Conservation (phyloP, 2,797 vertebrate genomes). For the Oophaga sylvatica region DNA sequence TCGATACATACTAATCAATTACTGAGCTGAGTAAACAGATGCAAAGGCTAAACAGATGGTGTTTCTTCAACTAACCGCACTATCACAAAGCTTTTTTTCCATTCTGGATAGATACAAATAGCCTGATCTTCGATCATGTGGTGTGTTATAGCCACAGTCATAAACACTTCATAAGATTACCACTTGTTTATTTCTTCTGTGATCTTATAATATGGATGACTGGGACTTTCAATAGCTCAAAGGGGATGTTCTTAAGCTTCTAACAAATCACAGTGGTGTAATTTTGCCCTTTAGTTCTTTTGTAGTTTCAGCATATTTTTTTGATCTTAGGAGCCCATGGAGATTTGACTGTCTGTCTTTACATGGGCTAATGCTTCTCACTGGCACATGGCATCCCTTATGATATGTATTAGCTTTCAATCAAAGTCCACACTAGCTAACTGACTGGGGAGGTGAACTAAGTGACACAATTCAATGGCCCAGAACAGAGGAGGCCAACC, state of each 20-base stretch:
- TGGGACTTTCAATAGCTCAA: constrained; percentile 2
- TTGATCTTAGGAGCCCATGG: constrained; percentile 16
- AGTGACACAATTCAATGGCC: constrained; percentile 53
- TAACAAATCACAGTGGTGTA: constrained; percentile 11
- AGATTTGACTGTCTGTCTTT: constrained; percentile 53
- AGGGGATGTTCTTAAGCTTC: constrained; percentile 3
- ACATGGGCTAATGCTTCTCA: constrained; percentile 51
- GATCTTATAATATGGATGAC: constrained; percentile 13
- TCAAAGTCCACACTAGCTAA: constrained; percentile 45
- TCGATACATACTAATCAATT: constrained; percentile 55
- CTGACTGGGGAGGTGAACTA: constrained; percentile 56
- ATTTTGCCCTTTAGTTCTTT: constrained; percentile 29
- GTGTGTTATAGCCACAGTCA: constrained; percentile 33
- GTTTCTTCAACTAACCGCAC: constrained; percentile 43
- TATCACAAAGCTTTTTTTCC: constrained; percentile 42
- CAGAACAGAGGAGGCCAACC: constrained; percentile 43
- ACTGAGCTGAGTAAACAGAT: constrained; percentile 56
- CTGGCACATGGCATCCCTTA: constrained; percentile 41
- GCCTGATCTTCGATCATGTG: constrained; percentile 49
- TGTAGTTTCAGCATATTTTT: constrained; percentile 16
- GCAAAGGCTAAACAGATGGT: constrained; percentile 60
- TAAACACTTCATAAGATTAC: constrained; percentile 40
- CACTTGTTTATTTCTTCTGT: constrained; percentile 40
- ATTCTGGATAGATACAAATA: constrained; percentile 54
- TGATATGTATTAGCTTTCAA: constrained; percentile 39